phyloP scores from a whole-genome alignment of 2,113 vertebrate genomes.

The Beaufortia kweichowensis region DNA sequence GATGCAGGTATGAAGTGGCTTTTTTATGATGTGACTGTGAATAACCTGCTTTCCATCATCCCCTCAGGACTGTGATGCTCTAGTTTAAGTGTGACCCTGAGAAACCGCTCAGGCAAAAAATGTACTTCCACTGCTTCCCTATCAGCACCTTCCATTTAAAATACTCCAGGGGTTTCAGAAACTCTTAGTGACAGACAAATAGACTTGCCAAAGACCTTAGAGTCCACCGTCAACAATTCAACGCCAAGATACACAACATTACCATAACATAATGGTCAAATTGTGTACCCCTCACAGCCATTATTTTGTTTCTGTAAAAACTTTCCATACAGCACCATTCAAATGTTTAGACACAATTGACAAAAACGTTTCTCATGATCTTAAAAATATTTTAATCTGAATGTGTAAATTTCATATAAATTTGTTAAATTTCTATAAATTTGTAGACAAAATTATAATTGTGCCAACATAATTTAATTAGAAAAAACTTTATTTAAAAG shows the following conservation, averaged over 20 bases:
- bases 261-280: too few relatives aligned
- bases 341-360: too few relatives aligned
- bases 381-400: too few relatives aligned
- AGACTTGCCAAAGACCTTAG: background rate
- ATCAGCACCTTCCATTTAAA: slow-evolving; percentile 57
- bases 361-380: too few relatives aligned
- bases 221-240: too few relatives aligned
- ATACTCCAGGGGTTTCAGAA: slow-evolving; percentile 47
- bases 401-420: too few relatives aligned
- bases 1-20: slow-evolving; percentile 65
- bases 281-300: background rate
- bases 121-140: slow-evolving; percentile 52
- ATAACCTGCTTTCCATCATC: slow-evolving; percentile 41
- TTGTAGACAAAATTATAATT: too few relatives aligned
- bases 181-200: slow-evolving; percentile 27
- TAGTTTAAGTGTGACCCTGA: slow-evolving; percentile 55
- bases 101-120: slow-evolving; percentile 57
- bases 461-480: too few relatives aligned
- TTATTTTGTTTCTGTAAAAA: background rate
- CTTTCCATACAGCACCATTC: too few relatives aligned
- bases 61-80: slow-evolving; percentile 53
- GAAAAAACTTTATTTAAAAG: too few relatives aligned
- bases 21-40: slow-evolving; percentile 64
- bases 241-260: too few relatives aligned
- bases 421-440: too few relatives aligned